A percentile compares a stretch with the other conserved stretches of the same genome.
These are phyloP conservation scores for Heliconius melpomene DNA, from an alignment of 1,140 invertebrate genomes.

Conservation along the genomic window DNA sequence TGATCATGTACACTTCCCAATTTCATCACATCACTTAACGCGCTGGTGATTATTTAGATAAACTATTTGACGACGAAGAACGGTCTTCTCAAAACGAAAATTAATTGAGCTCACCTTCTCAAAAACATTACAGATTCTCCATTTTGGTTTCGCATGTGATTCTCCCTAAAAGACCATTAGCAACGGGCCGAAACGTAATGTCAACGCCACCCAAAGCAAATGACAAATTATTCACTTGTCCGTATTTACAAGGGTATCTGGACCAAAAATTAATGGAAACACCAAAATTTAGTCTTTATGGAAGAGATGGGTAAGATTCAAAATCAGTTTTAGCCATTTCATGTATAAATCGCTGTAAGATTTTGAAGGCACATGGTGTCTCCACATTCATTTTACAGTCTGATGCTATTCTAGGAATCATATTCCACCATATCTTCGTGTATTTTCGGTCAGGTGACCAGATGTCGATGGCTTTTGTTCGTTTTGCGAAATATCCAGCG, in stretches of 20 bases:
- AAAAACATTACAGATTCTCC: conserved; percentile 16
- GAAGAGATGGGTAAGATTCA: conserved; percentile 21
- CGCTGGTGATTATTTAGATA: not conserved
- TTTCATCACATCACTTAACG: no score
- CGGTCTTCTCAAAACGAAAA: conserved; percentile 3
- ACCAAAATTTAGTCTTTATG: conserved; percentile 31
- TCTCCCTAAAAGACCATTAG: conserved; percentile 61
- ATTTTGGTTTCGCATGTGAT: conserved; percentile 24
- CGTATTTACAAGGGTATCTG: conserved; percentile 43
- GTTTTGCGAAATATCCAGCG: conserved; percentile 48
- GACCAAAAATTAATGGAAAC: conserved; percentile 24
- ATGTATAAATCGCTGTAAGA: conserved; percentile 38
- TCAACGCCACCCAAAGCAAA: conserved; percentile 64
- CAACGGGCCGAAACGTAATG: conserved; percentile 62
- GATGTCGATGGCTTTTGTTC: conserved; percentile 61
- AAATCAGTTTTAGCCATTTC: conserved; percentile 19
- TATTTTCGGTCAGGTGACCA: conserved; percentile 76
- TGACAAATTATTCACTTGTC: conserved; percentile 74
- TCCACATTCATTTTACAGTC: conserved; percentile 75
- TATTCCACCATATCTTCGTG: conserved; percentile 64
- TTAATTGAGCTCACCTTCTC: conserved; percentile 12
- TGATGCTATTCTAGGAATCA: conserved; percentile 78
- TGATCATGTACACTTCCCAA: no score
- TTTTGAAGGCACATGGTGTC: conserved; percentile 74
- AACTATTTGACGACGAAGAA: not conserved